phyloP scores from a whole-genome alignment of 2,113 vertebrate species.

The Chroicocephalus ridibundus region DNA sequence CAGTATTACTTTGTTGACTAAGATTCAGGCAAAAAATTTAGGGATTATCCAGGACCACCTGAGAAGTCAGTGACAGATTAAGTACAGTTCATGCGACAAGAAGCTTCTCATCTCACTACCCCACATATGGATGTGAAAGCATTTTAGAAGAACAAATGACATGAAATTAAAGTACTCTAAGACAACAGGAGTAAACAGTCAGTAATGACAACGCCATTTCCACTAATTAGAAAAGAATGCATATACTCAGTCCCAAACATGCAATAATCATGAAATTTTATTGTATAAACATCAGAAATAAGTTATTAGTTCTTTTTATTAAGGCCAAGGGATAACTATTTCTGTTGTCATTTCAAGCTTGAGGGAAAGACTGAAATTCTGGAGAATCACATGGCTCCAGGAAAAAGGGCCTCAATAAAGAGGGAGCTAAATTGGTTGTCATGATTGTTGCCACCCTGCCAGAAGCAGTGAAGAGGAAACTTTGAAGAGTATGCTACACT shows the following conservation, averaged over 20 bases:
- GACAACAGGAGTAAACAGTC: neutral
- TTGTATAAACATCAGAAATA: conserved; percentile 29
- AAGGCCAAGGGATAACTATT: conserved; percentile 10
- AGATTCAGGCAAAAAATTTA: neutral
- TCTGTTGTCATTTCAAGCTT: conserved; percentile 19
- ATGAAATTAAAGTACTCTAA: neutral
- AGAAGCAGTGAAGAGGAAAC: neutral
- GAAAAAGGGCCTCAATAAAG: neutral
- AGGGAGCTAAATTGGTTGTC: neutral
- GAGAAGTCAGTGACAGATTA: neutral
- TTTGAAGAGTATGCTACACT: neutral
- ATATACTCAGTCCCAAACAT: conserved; percentile 8
- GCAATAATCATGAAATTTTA: neutral
- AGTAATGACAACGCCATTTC: neutral
- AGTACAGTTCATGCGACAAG: neutral
- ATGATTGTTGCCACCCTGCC: neutral
- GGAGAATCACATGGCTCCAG: neutral
- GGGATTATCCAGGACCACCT: neutral
- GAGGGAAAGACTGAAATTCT: neutral
- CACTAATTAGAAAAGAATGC: conserved; percentile 41
- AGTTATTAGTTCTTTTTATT: conserved; percentile 10
- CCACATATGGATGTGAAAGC: neutral
- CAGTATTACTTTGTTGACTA: neutral
- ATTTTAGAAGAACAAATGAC: neutral
- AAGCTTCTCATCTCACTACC: neutral